Evolutionary conservation across 2,113 vertebrate genomes (phyloP), one percentile per base, ranked within the genome.

Genomic region (Morone chrysops): DNA sequence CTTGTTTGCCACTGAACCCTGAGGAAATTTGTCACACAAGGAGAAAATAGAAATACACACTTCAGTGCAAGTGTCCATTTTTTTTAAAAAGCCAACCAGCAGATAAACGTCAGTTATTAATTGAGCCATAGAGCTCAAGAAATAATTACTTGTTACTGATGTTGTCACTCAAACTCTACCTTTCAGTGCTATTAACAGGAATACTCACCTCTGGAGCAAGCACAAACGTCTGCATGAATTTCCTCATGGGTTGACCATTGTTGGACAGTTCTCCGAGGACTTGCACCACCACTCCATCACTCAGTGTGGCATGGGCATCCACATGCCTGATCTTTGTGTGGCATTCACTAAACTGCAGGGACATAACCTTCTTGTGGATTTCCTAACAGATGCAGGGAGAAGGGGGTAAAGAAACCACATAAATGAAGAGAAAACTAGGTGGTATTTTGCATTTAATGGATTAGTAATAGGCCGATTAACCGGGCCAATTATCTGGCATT

Each of bases 321-420:
- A 99, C 98, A 0, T 99, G 98, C 16, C 98, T 96, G 87, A 99
- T 99, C 95, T 99, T 99, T 78, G 98, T 99, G 88, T 97, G 98
- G 91, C 98, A 99, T 87, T 99, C 98, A 8, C 97, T 98, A 87
- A 99, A 99, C 95, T 99, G 97, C 83, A 99, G 91, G 0, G 97
- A 99, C 96, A 99, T 98, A 89, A 99, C 98, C 89, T 99, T 99
- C 94, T 99, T 99, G 95, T 99, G 98, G 90, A 99, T 99, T 92
- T 99, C 98, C 98, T 99, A 60, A 38, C 8, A 83, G 41, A 84
- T 22, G 4, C 2, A 67, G 17, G 69, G 2, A 40, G 1, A 78
- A n/a, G 7, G n/a, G 10, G 25, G 65, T 17, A 66, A 51, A 9
- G 8, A 53, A n/a, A 31, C 43, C 13, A 20, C 5, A 6, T 6